Evolutionary conservation across 2,113 vertebrate genomes (phyloP).

Genomic region (Aspiorhynchus laticeps): DNA sequence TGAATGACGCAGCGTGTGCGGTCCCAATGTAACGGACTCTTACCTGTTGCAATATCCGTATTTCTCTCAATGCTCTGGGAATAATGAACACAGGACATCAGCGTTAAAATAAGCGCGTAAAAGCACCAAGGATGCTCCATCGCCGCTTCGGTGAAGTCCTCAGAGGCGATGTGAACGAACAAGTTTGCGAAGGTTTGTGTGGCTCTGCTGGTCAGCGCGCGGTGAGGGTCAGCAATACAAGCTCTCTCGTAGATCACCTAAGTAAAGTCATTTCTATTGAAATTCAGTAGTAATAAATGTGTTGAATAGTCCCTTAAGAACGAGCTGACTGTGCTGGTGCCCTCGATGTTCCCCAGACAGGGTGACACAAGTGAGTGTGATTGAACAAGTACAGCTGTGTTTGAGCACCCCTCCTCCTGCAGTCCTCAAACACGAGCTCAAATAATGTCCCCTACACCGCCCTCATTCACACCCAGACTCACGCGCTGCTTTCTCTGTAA

Average conservation of each 20-base stretch:
- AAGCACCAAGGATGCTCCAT: constrained; percentile 64
- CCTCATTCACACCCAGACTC: constrained; percentile 10
- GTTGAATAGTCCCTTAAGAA: background rate
- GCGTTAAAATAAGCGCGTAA: constrained; percentile 61
- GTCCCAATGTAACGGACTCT: constrained; percentile 50
- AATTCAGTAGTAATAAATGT: background rate
- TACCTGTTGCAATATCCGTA: constrained; percentile 77
- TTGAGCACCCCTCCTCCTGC: constrained; percentile 50
- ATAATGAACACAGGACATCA: constrained; percentile 58
- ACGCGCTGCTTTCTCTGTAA: background rate
- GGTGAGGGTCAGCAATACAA: constrained; percentile 47
- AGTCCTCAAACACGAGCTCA: constrained; percentile 42
- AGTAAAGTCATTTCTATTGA: background rate
- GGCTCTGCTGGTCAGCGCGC: constrained; percentile 35
- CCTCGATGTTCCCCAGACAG: constrained; percentile 32
- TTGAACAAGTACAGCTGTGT: constrained; percentile 68
- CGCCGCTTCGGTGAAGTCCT: constrained; percentile 25
- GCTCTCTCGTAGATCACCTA: background rate
- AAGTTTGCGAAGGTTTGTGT: constrained; percentile 24
- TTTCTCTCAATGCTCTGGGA: constrained; percentile 56
- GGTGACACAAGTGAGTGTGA: constrained; percentile 61
- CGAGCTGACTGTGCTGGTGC: constrained; percentile 6
- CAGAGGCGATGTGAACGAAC: background rate
- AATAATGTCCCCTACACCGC: constrained; percentile 54
- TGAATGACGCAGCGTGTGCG: background rate